A percentile compares a stretch with the other conserved stretches of the same genome.
Conservation (phyloP, 1,140 invertebrate species). For the Atta colombica region DNA sequence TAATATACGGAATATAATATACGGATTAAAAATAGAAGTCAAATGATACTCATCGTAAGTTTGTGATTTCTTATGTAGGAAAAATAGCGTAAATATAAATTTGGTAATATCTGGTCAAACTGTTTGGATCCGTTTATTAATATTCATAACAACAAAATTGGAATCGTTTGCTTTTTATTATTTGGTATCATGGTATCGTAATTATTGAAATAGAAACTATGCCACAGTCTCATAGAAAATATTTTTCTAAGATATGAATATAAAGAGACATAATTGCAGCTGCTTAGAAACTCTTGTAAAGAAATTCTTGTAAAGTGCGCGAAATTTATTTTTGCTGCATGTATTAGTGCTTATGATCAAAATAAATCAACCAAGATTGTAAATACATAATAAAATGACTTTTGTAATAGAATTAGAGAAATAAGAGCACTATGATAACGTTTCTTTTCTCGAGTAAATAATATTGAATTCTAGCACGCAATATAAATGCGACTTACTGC, state of each 20-base stretch:
- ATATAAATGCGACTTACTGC: not conserved
- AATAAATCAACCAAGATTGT: not conserved
- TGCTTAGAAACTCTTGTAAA: conserved; percentile 30
- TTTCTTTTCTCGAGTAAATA: not conserved
- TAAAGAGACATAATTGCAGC: not conserved
- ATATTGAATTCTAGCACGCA: not conserved
- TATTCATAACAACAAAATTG: conserved; percentile 1
- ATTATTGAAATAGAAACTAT: conserved; percentile 21
- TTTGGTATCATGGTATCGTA: not conserved
- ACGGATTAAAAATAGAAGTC: not conserved
- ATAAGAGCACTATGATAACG: not conserved
- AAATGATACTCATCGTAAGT: not conserved
- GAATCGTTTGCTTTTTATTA: not conserved
- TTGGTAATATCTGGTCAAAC: not conserved
- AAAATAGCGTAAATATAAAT: not conserved
- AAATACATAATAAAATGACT: not conserved
- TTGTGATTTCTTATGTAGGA: not conserved
- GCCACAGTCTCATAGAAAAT: not conserved
- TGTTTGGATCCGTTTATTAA: not conserved
- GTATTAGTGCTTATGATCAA: not conserved
- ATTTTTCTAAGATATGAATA: not conserved
- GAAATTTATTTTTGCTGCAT: not conserved
- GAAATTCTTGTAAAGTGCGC: not conserved
- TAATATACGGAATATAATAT: not conserved
- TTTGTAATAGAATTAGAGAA: conserved; percentile 6